Evolutionary conservation across 1,140 invertebrate genomes (phyloP).

Genomic region (Achroia grisella): DNA sequence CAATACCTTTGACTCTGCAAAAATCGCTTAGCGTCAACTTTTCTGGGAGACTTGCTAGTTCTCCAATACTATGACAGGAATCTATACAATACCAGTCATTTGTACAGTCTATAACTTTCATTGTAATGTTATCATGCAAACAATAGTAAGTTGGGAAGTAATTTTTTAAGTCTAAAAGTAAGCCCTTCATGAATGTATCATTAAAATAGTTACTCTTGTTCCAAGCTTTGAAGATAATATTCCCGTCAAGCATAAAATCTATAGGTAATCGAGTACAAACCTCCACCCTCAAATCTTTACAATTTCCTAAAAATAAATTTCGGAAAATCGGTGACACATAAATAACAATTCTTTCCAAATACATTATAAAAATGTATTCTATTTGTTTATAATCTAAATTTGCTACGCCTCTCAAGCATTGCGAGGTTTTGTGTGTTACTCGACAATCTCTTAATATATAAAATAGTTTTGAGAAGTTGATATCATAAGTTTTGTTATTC

Average conservation of each 20-base stretch:
- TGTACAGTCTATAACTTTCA: conserved; percentile 9
- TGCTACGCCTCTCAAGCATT: conserved; percentile 9
- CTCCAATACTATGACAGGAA: conserved; percentile 12
- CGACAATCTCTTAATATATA: conserved; percentile 16
- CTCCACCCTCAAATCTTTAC: conserved; percentile 13
- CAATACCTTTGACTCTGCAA: conserved; percentile 12
- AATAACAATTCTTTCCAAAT: conserved; percentile 18
- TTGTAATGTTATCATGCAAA: conserved; percentile 13
- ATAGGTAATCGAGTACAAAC: conserved; percentile 10
- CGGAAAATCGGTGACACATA: conserved; percentile 17
- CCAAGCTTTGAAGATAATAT: conserved; percentile 24
- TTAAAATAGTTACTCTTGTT: conserved; percentile 15
- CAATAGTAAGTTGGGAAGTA: conserved; percentile 22
- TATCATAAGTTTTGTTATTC: conserved; percentile 2
- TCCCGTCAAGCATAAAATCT: conserved; percentile 18
- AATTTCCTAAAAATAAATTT: conserved; percentile 10
- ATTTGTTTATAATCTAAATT: conserved; percentile 16
- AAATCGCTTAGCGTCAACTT: conserved; percentile 21
- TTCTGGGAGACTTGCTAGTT: conserved; percentile 8
- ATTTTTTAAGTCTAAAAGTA: conserved; percentile 13
- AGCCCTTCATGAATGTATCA: conserved; percentile 10
- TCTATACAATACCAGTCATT: conserved; percentile 22
- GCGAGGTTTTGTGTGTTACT: conserved; percentile 13
- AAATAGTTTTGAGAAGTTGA: conserved; percentile 12
- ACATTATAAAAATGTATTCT: conserved; percentile 23